Percentiles rank a stretch among this genome's conserved stretches.
phyloP scores from a whole-genome alignment of 1,140 invertebrate genomes.

The Drosophila guanche region DNA sequence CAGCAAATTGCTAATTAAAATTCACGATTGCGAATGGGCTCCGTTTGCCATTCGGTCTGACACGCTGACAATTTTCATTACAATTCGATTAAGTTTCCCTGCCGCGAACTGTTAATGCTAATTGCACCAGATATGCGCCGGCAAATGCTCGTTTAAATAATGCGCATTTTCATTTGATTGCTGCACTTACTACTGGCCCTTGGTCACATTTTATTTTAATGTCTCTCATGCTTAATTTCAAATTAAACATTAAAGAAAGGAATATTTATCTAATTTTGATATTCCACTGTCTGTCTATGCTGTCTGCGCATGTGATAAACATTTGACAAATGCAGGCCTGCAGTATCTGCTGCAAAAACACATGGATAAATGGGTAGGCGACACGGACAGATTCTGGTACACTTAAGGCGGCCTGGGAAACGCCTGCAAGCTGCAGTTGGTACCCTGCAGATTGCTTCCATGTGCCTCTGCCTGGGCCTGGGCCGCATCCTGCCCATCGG shows the following conservation, averaged over 20 bases:
- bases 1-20: conserved; percentile 71
- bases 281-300: background rate
- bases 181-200: no score
- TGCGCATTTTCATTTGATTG: conserved; percentile 7
- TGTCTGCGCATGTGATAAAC: conserved; percentile 31
- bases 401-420: conserved; percentile 73
- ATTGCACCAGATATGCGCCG: conserved; percentile 41
- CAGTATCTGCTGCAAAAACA: conserved; percentile 23
- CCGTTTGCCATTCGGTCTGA: conserved; percentile 38
- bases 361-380: conserved; percentile 16
- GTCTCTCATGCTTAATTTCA: background rate
- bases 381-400: conserved; percentile 32
- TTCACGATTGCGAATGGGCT: conserved; percentile 39
- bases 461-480: conserved; percentile 56
- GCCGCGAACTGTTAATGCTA: conserved; percentile 31
- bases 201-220: background rate
- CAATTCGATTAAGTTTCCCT: conserved; percentile 69
- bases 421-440: conserved; percentile 54
- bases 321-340: conserved; percentile 28
- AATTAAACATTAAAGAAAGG: conserved; percentile 11
- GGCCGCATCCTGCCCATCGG: conserved; percentile 38
- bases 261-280: background rate
- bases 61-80: conserved; percentile 70
- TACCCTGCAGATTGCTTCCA: conserved; percentile 72
- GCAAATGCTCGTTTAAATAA: conserved; percentile 28